Conservation (phyloP, 2,888 invertebrate species). For the Pandemis cinnamomeana region DNA sequence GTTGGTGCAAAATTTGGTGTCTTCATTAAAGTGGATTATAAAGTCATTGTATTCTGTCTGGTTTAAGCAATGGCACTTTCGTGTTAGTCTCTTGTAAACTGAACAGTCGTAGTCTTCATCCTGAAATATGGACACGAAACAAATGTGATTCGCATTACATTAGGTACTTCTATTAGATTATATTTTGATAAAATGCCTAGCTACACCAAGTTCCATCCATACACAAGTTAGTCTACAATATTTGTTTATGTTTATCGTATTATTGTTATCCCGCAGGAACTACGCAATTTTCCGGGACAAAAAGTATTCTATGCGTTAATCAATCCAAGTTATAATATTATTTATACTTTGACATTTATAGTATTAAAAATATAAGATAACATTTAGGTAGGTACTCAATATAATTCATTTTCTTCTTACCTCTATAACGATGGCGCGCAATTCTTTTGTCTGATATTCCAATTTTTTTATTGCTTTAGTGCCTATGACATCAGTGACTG, state of each 20-base stretch:
- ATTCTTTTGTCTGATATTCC: constrained; percentile 57
- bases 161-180: no score
- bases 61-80: constrained; percentile 74
- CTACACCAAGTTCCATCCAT: no score
- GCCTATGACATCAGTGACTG: constrained; percentile 47
- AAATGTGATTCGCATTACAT: not conserved
- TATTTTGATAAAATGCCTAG: no score
- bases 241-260: no score
- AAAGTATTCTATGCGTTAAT: no score
- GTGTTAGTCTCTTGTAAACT: constrained; percentile 68
- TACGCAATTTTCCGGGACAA: no score
- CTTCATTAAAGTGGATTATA: constrained; percentile 74
- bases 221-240: no score
- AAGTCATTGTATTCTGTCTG: constrained; percentile 70
- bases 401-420: constrained; percentile 46
- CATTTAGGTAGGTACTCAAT: not conserved
- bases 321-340: no score
- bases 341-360: no score
- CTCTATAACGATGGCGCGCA: constrained; percentile 59
- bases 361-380: no score
- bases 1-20: constrained; percentile 64
- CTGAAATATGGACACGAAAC: constrained; percentile 45
- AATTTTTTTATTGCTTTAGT: constrained; percentile 53
- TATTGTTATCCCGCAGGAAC: no score
- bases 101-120: constrained; percentile 71